These are phyloP conservation scores for Arctocebus calabarensis DNA, from an alignment of 2,797 vertebrate genomes.

Conservation along the genomic window DNA sequence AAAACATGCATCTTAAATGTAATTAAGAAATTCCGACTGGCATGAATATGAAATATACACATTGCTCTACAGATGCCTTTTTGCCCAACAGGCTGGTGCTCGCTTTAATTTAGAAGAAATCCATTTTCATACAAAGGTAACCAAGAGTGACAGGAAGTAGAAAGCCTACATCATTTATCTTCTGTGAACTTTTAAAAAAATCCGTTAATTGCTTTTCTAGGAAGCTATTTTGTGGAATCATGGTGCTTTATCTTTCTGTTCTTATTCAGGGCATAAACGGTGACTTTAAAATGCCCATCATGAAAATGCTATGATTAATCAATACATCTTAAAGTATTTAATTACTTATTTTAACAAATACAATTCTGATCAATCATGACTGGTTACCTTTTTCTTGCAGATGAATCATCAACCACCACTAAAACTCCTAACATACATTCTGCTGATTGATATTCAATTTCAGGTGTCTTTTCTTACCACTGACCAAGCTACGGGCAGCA, in stretches of 20 bases:
- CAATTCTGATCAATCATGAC: slow-evolving; percentile 57
- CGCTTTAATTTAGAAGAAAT: slow-evolving; percentile 88
- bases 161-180: slow-evolving; percentile 84
- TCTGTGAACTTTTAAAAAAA: slow-evolving; percentile 80
- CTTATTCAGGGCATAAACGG: slow-evolving; percentile 72
- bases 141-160: slow-evolving; percentile 88
- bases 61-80: slow-evolving; percentile 83
- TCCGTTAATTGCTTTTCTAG: slow-evolving; percentile 87
- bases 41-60: slow-evolving; percentile 83
- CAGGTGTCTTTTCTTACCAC: not conserved
- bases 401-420: not conserved
- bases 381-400: not conserved
- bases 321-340: slow-evolving; percentile 51
- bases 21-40: slow-evolving; percentile 82
- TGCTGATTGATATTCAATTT: not conserved
- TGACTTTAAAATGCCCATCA: slow-evolving; percentile 67
- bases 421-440: not conserved
- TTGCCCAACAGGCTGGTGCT: slow-evolving; percentile 86
- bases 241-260: slow-evolving; percentile 74
- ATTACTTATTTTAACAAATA: slow-evolving; percentile 64
- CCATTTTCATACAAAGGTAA: slow-evolving; percentile 89
- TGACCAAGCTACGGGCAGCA: not conserved
- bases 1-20: slow-evolving; percentile 79
- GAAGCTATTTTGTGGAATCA: slow-evolving; percentile 85
- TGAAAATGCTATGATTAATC: slow-evolving; percentile 53